phyloP scores from a whole-genome alignment of 2,888 invertebrate genomes.

The Oligia latruncula region DNA sequence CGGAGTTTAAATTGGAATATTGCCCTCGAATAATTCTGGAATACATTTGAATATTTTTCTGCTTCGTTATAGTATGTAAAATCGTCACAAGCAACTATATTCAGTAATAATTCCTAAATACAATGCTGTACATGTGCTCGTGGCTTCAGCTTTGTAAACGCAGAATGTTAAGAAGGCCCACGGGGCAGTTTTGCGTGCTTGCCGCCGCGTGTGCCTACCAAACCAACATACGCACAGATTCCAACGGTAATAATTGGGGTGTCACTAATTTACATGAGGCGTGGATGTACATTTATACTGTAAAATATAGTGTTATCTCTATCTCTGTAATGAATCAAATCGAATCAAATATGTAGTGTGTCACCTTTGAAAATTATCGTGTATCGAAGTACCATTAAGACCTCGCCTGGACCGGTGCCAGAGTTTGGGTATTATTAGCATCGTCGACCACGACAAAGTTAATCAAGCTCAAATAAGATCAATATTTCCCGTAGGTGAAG shows the following conservation, averaged over 20 bases:
- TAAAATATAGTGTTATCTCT: constrained; percentile 21
- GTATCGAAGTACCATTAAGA: constrained; percentile 89
- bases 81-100: constrained; percentile 2
- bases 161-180: constrained; percentile 34
- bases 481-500: constrained; percentile 86
- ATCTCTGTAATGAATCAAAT: constrained; percentile 66
- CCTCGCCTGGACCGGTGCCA: constrained; percentile 88
- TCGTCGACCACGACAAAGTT: constrained; percentile 87
- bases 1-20: constrained; percentile 36
- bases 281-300: neutral
- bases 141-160: constrained; percentile 26
- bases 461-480: constrained; percentile 90
- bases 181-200: constrained; percentile 35
- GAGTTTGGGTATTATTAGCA: constrained; percentile 88
- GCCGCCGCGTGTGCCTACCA: constrained; percentile 6
- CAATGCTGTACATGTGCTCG: constrained; percentile 5
- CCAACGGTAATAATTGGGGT: constrained; percentile 39
- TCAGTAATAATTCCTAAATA: constrained; percentile 6
- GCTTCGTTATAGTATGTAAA: constrained; percentile 30
- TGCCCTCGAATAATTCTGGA: constrained; percentile 46
- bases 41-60: constrained; percentile 51
- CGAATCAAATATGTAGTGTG: constrained; percentile 73
- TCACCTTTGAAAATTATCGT: constrained; percentile 88
- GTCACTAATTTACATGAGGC: constrained; percentile 21
- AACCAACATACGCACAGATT: constrained; percentile 39